These are phyloP conservation scores for Chionoecetes opilio DNA, from an alignment of 1,140 invertebrate genomes.

Conservation along the genomic window DNA sequence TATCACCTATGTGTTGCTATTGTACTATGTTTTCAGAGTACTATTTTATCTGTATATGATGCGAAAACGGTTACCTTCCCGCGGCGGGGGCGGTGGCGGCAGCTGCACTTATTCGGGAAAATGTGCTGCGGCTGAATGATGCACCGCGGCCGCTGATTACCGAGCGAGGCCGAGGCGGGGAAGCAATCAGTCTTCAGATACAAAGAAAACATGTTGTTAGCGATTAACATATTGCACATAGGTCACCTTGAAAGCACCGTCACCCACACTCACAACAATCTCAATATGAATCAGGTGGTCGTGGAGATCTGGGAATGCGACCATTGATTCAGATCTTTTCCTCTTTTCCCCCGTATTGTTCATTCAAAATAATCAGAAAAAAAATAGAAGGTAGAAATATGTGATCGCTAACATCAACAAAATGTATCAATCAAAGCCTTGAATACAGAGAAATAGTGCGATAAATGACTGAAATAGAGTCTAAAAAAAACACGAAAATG, in stretches of 20 bases:
- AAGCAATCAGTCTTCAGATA: background rate
- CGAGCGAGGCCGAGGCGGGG: background rate
- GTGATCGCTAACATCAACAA: background rate
- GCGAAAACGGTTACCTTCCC: background rate
- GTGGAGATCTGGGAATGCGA: too few relatives aligned
- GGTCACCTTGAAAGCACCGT: background rate
- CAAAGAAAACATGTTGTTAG: background rate
- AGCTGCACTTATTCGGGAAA: slow-evolving; percentile 27
- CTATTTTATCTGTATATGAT: background rate
- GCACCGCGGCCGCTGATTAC: background rate
- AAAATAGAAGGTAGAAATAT: too few relatives aligned
- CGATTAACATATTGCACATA: background rate
- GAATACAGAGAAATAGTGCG: background rate
- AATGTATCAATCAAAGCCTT: background rate
- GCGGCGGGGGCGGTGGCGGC: background rate
- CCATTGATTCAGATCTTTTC: too few relatives aligned
- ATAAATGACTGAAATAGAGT: background rate
- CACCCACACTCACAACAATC: background rate
- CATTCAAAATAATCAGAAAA: too few relatives aligned
- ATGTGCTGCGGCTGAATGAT: background rate
- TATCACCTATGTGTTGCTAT: background rate
- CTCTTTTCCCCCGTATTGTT: too few relatives aligned
- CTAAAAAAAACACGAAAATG: background rate
- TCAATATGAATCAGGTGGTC: too few relatives aligned
- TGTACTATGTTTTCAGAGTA: background rate